Base-by-base conservation (phyloP, 2,113 vertebrate species). In the Scolopax mira region DNA sequence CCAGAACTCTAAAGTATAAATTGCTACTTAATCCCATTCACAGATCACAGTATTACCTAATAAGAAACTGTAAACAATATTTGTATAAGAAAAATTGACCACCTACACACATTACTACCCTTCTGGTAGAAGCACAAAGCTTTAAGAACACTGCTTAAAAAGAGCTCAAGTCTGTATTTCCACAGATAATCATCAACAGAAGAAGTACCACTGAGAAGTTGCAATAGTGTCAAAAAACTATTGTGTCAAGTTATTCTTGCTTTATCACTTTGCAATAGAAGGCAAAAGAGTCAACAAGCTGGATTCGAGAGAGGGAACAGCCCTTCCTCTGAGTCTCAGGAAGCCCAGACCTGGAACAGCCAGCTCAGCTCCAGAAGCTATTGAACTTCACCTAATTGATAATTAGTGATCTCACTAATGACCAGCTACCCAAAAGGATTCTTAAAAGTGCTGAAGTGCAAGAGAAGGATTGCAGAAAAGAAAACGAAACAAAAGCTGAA, bases 11-110 rank as follows among this genome's bases (percentile, higher is more conserved):
- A 17, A 52, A 48, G 70, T n/a, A 13, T 30, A 31, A 74, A 42
- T 57, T 65, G 18, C 52, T 65, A 18, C 44, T 69, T 90, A 93
- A 84, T 89, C 67, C 65, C 81, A 55, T 46, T 75, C 84, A 79
- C 2, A 41, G 57, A 54, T 88, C 64, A 75, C 3, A 51, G 18
- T 7, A 18, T 9, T 79, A 82, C 64, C 64, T 61, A 52, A 41
- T 72, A 37, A 46, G 28, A 25, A 93, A 28, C 54, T 61, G 31
- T 64, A 89, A 96, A 82, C 35, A 71, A 16, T 17, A 24, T 28
- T 22, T 62, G 33, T 37, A 18, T 74, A 58, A 62, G 60, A 60
- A 55, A n/a, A n/a, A 78, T 52, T 4, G 11, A 42, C 41, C 58
- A 35, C 55, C 66, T 35, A 11, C 28, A 13, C 58, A 51, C 81